These are phyloP conservation scores for Thymelicus lineola DNA, from an alignment of 2,888 invertebrate genomes.

Conservation along the genomic window DNA sequence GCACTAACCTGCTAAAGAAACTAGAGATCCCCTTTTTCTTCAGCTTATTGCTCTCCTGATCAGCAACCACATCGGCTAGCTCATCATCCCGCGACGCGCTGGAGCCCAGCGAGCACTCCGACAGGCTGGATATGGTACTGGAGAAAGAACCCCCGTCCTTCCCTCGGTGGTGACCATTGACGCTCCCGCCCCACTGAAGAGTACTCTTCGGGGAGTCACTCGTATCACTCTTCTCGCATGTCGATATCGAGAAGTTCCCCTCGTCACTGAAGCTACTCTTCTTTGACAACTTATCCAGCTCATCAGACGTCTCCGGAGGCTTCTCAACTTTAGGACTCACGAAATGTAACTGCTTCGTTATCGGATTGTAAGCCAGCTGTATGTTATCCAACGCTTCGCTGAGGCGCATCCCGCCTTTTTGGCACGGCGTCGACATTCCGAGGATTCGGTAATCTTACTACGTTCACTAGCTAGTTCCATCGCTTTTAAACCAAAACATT, in stretches of 20 bases:
- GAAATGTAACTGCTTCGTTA: conserved; percentile 89
- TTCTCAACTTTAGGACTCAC: conserved; percentile 79
- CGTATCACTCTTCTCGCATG: conserved; percentile 81
- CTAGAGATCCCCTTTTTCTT: conserved; percentile 86
- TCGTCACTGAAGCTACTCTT: conserved; percentile 83
- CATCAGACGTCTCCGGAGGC: conserved; percentile 62
- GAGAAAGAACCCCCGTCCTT: conserved; percentile 87
- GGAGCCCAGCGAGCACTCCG: conserved; percentile 89
- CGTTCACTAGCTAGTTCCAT: conserved; percentile 62
- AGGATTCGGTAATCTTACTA: conserved; percentile 52
- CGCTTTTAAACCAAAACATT: conserved; percentile 48
- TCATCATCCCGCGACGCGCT: conserved; percentile 82
- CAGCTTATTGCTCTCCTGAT: conserved; percentile 73
- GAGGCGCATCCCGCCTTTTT: conserved; percentile 85
- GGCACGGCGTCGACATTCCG: conserved; percentile 75
- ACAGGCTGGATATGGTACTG: conserved; percentile 89
- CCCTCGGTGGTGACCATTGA: conserved; percentile 80
- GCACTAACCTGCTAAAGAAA: conserved; percentile 86
- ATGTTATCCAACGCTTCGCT: conserved; percentile 90
- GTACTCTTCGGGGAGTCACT: conserved; percentile 83
- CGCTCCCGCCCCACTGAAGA: conserved; percentile 77
- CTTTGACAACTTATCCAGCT: conserved; percentile 76
- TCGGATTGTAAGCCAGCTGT: conserved; percentile 90
- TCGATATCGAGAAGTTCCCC: conserved; percentile 79
- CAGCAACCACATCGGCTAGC: conserved; percentile 56